Evolutionary conservation across 2,113 vertebrate genomes (phyloP), one percentile per base, ranked within the genome.

Genomic region (Orcinus orca): DNA sequence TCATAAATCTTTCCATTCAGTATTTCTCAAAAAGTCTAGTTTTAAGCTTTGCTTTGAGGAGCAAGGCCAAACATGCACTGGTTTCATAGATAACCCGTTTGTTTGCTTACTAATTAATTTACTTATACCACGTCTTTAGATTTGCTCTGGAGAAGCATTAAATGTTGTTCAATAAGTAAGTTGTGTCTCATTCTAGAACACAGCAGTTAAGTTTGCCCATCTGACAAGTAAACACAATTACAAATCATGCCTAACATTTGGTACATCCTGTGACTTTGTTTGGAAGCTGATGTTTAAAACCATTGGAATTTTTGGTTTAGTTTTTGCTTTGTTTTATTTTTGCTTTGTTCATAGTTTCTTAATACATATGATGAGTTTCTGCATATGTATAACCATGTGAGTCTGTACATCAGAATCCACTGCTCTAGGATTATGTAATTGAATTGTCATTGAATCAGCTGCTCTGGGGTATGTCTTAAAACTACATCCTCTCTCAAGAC

Each of bases 31-130:
- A 47, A 96, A 58, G 3, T 86, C 58, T 73, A 60, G 20, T 50
- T 67, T 92, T 79, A 85, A 95, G 36, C 15, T 84, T 92, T 63
- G 53, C 74, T 93, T 93, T 77, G 67, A 81, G 38, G 15, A 86
- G 1, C 3, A 81, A 71, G 65, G 17, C 29, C 15, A 58, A 89
- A 53, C 25, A 68, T 0, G 2, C 33, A 47, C 60, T 18, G 26
- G 6, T 63, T 88, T 60, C 8, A 44, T 29, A 38, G 15, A 55
- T 79, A 70, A 62, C 25, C 68, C 5, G 0, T 84, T 89, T 50
- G 23, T 83, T 90, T 85, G n/a, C 71, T 79, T 77, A 71, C n/a
- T 53, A 50, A 84, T 88, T 73, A 84, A 44, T 85, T 77, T 85
- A 31, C 29, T 62, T 63, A 50, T 47, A 47, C 38, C 1, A 0